phyloP scores from a whole-genome alignment of 2,797 vertebrate genomes.

The Luscinia luscinia region DNA sequence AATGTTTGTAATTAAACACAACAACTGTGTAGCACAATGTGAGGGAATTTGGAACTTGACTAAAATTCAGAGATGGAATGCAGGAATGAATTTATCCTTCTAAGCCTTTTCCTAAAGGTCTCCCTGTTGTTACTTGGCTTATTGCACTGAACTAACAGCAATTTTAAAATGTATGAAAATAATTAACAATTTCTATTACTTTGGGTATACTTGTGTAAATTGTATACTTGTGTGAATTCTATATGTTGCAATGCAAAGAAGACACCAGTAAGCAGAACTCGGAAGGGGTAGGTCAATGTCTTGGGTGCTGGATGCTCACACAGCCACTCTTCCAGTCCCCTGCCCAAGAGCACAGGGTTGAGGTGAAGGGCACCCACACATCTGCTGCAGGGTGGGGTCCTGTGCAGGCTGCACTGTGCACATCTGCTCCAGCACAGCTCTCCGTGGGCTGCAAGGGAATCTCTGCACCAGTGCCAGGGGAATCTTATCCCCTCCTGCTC shows the following conservation, averaged over 20 bases:
- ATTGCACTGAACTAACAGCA: not conserved
- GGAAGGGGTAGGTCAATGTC: not conserved
- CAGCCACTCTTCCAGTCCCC: accelerated
- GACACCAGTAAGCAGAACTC: not conserved
- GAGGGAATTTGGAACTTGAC: not conserved
- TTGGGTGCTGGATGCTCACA: not conserved
- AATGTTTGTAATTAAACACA: constrained; percentile 10
- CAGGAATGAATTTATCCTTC: not conserved
- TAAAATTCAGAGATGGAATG: not conserved
- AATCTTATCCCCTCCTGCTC: not conserved
- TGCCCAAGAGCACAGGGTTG: not conserved
- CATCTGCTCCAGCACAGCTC: not conserved
- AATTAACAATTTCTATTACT: not conserved
- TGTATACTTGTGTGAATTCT: not conserved
- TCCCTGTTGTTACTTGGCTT: not conserved
- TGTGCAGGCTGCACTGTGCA: no score
- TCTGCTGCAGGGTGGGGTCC: accelerated
- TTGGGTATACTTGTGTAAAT: not conserved
- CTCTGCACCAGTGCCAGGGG: not conserved
- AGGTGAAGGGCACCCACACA: no score
- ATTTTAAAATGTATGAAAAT: not conserved
- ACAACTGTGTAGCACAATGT: not conserved
- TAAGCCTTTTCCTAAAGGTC: not conserved
- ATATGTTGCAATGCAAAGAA: not conserved
- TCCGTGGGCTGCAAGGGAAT: not conserved